Base-by-base conservation (phyloP, 2,888 invertebrate genomes). In the Cancer borealis region DNA sequence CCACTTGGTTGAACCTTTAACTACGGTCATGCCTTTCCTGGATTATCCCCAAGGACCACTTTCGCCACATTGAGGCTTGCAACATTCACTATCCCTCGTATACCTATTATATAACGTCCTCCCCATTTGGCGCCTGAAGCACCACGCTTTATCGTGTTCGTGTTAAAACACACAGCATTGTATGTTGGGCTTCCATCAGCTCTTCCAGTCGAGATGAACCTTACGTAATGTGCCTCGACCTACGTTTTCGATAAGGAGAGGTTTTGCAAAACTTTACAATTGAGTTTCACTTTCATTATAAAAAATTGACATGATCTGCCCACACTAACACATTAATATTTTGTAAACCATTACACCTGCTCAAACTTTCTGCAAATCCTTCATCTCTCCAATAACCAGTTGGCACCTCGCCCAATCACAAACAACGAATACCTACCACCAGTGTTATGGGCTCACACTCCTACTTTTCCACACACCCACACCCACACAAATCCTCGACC, bases 21-120 rank as follows among this genome's bases (percentile, higher is more conserved):
- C 30, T 30, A 79, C 79, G 21, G 79, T 79, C 79, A 21, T 79
- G 30, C 30, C 79, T 30, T 79, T 79, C 79, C 30, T 79, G 30
- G 79, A 79, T 30, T 79, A 79, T 79, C 30, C 79, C 4, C 30
- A 6, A 30, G 79, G 30, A 79, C 30, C 26, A 79, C 79, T 79
- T 79, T 79, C 79, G 21, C 79, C 79, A 79, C 79, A 30, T 1
- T 4, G 26, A 73, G 73, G 73, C 26, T 73, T 73, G 73, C 73
- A 73, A 73, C 73, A 73, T 73, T 73, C 73, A 26, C 73, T 73
- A 26, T 73, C 73, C 73, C 73, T 73, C 73, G 2, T 73, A 73
- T 5, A 26, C 79, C 79, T 30, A 12, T 10, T 2, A 79, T 30
- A 79, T 30, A 26, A 79, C 26, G 30, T 79, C 79, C 30, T 79